Percentiles rank a stretch among this genome's conserved stretches.
Evolutionary conservation across 2,888 invertebrate genomes (phyloP).

Genomic region (Caenorhabditis doughertyi): DNA sequence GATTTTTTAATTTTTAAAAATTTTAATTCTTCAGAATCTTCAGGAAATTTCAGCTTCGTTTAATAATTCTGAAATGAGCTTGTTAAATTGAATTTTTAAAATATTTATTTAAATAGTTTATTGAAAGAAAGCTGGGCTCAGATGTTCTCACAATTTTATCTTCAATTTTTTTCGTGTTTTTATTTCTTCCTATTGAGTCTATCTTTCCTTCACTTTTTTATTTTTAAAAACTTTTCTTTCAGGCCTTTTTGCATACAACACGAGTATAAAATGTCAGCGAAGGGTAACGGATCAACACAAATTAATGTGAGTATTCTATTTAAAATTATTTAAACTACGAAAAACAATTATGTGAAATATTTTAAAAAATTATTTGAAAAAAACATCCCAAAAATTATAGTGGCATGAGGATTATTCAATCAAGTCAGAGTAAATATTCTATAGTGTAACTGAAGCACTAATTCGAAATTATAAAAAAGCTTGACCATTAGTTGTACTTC

Average conservation of each 20-base stretch:
- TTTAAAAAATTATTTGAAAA: not conserved
- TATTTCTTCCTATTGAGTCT: not conserved
- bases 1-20: slow-evolving; percentile 10
- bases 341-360: slow-evolving; percentile 8
- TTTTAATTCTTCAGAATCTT: not conserved
- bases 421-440: too few relatives aligned
- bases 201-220: not conserved
- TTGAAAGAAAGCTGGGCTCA: not conserved
- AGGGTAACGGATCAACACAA: slow-evolving; percentile 56
- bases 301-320: slow-evolving; percentile 39
- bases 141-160: not conserved
- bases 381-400: too few relatives aligned
- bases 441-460: too few relatives aligned
- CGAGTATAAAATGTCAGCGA: slow-evolving; percentile 58
- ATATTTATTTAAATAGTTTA: not conserved
- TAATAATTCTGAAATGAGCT: not conserved
- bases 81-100: too few relatives aligned
- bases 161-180: slow-evolving; percentile 6
- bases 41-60: not conserved
- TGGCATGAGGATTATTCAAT: too few relatives aligned
- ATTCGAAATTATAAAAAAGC: too few relatives aligned
- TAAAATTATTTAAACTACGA: slow-evolving; percentile 12
- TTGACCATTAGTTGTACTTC: too few relatives aligned
- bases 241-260: slow-evolving; percentile 49
- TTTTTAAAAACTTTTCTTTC: slow-evolving; percentile 3